These are phyloP conservation scores for Syrmaticus mikado DNA, from an alignment of 2,113 vertebrate genomes.

Conservation along the genomic window DNA sequence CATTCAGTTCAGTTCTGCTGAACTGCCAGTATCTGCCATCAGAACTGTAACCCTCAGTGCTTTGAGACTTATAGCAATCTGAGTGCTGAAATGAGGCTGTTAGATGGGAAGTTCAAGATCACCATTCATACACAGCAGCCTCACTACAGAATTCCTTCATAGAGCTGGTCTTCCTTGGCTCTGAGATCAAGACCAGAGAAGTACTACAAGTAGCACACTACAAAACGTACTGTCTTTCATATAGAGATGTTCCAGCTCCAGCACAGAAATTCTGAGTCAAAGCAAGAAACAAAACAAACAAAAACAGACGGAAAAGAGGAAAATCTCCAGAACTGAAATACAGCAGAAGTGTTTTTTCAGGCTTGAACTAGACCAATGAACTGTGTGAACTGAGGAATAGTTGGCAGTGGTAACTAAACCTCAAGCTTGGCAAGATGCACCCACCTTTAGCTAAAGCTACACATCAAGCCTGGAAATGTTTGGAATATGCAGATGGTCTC, in stretches of 20 bases:
- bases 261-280: background rate
- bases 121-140: background rate
- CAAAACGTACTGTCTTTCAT: background rate
- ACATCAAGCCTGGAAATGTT: background rate
- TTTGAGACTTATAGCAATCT: background rate
- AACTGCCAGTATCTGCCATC: background rate
- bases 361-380: background rate
- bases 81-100: background rate
- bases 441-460: slow-evolving; percentile 31
- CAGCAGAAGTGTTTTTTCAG: slow-evolving; percentile 24
- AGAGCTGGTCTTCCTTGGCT: background rate
- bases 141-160: background rate
- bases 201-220: background rate
- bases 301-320: background rate
- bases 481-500: background rate
- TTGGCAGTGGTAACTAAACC: slow-evolving; percentile 43
- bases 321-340: slow-evolving; percentile 26
- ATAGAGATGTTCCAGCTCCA: background rate
- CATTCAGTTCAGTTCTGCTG: background rate
- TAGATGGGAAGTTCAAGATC: background rate
- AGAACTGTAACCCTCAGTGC: background rate
- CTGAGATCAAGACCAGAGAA: background rate
- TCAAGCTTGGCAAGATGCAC: slow-evolving; percentile 24
- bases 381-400: slow-evolving; percentile 21
- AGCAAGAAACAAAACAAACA: slow-evolving; percentile 31